Evolutionary conservation across 2,797 vertebrate genomes (phyloP).

Genomic region (Nasua narica): DNA sequence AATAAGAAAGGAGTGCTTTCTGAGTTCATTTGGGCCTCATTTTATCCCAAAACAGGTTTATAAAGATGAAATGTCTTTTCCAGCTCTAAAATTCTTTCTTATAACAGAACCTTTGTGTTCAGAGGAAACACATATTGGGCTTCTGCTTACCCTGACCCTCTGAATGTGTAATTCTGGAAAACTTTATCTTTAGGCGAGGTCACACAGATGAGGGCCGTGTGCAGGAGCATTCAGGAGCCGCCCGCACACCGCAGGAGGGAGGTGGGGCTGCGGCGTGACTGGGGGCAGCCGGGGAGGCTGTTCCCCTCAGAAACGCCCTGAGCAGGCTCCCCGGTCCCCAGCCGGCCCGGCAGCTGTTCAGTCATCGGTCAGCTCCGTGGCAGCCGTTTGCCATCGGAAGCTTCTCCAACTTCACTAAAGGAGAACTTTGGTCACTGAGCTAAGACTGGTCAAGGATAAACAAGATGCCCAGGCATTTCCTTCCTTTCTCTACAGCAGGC

Average conservation of each 20-base stretch:
- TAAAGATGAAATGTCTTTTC: not conserved
- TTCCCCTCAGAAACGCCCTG: not conserved
- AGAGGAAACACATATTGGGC: not conserved
- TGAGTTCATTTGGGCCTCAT: not conserved
- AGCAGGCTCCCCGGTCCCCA: not conserved
- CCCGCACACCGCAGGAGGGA: not conserved
- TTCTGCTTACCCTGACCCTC: not conserved
- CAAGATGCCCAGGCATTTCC: not conserved
- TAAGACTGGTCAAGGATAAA: not conserved
- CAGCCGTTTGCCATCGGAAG: not conserved
- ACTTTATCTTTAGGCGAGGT: not conserved
- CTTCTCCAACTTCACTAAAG: not conserved
- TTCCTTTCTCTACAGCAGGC: constrained; percentile 71
- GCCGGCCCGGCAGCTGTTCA: not conserved
- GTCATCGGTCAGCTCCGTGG: not conserved
- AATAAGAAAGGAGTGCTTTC: not conserved
- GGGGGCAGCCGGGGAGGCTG: not conserved
- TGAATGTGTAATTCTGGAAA: not conserved
- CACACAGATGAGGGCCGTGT: not conserved
- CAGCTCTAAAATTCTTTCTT: not conserved
- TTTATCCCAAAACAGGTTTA: constrained; percentile 3
- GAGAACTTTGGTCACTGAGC: not conserved
- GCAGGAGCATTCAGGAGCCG: not conserved
- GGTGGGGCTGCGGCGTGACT: not conserved
- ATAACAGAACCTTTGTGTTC: not conserved